Percentiles rank a stretch among this genome's conserved stretches.
These are phyloP conservation scores for Pristionchus maxplancki DNA, from an alignment of 2,888 invertebrate genomes.

Conservation along the genomic window DNA sequence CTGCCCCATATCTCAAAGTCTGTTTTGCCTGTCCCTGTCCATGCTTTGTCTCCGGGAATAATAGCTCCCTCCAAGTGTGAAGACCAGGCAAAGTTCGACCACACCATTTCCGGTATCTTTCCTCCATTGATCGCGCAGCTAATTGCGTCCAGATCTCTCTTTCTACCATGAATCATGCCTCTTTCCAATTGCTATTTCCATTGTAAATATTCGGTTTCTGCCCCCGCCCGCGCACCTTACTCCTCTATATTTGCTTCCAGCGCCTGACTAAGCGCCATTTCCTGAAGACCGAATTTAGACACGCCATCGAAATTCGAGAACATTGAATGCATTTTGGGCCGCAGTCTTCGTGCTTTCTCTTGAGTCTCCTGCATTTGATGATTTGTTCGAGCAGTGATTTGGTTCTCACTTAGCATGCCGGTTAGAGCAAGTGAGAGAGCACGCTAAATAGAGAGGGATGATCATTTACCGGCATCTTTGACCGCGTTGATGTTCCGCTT, in stretches of 20 bases:
- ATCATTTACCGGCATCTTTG: no score
- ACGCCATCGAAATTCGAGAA: slow-evolving; percentile 24
- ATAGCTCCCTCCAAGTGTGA: not conserved
- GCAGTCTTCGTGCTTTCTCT: not conserved
- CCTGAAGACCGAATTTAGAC: not conserved
- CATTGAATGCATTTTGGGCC: not conserved
- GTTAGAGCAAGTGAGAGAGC: no score
- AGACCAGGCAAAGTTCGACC: not conserved
- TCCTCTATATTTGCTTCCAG: not conserved
- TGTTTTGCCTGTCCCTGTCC: not conserved
- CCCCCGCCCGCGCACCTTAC: not conserved
- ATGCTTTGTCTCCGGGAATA: not conserved
- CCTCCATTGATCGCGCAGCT: no score
- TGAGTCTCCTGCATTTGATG: no score
- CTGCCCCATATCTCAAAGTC: no score
- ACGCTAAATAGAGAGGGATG: no score
- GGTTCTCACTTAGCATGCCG: no score
- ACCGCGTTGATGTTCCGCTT: not conserved
- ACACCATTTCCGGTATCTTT: not conserved
- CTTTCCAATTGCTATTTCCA: no score
- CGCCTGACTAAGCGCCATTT: slow-evolving; percentile 31
- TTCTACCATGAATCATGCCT: no score
- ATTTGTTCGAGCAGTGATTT: no score
- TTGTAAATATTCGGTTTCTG: not conserved
- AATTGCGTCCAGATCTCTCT: no score